Evolutionary conservation across 2,113 vertebrate genomes (phyloP).

Genomic region (Elephantulus edwardii): DNA sequence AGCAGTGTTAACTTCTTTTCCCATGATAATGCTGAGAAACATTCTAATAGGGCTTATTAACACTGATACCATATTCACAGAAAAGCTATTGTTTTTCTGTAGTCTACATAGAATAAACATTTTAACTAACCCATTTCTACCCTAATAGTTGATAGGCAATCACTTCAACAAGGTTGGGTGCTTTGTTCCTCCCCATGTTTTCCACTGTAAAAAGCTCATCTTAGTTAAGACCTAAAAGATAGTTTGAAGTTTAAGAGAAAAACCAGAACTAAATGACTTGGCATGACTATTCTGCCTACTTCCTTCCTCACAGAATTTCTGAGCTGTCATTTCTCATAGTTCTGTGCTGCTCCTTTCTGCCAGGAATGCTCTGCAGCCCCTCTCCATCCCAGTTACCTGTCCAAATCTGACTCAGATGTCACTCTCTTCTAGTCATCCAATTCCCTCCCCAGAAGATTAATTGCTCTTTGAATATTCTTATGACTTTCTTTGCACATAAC

Average conservation of each 20-base stretch:
- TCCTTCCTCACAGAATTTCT: background rate
- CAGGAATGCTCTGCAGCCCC: background rate
- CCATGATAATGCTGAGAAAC: background rate
- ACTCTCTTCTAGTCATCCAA: background rate
- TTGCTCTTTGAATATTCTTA: background rate
- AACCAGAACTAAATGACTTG: background rate
- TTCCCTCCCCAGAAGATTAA: background rate
- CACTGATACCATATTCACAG: background rate
- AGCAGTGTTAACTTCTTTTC: conserved; percentile 14
- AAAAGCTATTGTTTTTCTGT: too few relatives aligned
- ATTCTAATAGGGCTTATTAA: background rate
- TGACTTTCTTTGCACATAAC: conserved; percentile 7
- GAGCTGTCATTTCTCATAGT: background rate
- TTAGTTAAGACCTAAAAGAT: background rate
- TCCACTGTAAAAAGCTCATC: background rate
- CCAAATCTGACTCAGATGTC: background rate
- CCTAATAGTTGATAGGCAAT: background rate
- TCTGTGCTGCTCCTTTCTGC: background rate
- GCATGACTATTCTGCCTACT: background rate
- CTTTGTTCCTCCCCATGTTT: background rate
- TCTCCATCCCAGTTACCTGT: background rate
- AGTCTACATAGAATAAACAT: conserved; percentile 23
- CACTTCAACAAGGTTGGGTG: conserved; percentile 24
- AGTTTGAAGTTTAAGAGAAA: conserved; percentile 2
- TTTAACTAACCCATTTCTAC: background rate